Base-by-base conservation (phyloP, 2,113 vertebrate species). In the Eurystomus gularis region DNA sequence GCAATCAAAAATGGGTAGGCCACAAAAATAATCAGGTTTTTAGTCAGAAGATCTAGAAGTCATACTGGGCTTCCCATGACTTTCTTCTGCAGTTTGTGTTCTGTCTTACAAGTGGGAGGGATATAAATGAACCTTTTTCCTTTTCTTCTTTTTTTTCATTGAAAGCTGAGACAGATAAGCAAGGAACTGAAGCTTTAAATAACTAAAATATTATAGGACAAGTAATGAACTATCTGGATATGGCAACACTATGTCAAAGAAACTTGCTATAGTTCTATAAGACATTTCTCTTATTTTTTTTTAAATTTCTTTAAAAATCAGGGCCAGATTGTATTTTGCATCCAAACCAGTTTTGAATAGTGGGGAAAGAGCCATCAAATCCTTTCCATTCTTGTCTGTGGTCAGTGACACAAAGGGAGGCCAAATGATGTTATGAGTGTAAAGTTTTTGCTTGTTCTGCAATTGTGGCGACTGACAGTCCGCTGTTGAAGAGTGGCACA, bases 341-440 rank as follows among this genome's bases (percentile, higher is more conserved):
- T 88, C 52, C 91, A 81, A 81, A 86, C 16, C 51, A 81, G 54
- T 65, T 83, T 9, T 88, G 68, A 88, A 91, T 73, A 66, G 54
- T 26, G 48, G 40, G 40, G 62, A 83, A 88, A 81, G 40, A 54
- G 42, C 62, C 62, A 83, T 64, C 44, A 92, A 48, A 88, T 57
- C 2, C 28, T 66, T 77, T 73, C 83, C 40, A 57, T 91, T 94
- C 62, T 81, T 88, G 72, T 35, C 35, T 88, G 58, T 52, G 48
- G 83, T 86, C 86, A 88, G 44, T 15, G 58, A 44, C 39, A 77
- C 58, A 94, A 86, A 91, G 72, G 44, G 62, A 88, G 44, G 39
- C 39, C 33, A 61, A 81, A 37, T 2, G 3, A 46, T 72, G 24
- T 5, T 78, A 5, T 6, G 31, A 66, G 17, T 42, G 68, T 88